Evolutionary conservation across 2,113 vertebrate species (phyloP), one percentile per base, ranked within the genome.

Genomic region (Lepus timidus): DNA sequence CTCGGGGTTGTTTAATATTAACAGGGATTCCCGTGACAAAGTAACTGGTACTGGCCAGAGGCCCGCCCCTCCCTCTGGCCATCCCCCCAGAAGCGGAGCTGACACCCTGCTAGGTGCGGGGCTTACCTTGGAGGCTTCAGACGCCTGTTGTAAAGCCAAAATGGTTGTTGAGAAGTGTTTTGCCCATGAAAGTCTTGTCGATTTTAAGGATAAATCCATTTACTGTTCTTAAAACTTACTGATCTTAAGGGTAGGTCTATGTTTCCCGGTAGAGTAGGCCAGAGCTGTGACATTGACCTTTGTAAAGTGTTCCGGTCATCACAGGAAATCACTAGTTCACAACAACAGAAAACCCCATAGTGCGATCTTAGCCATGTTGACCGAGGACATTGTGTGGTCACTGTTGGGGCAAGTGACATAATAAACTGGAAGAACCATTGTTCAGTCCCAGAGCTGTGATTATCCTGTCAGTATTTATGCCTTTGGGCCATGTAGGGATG

Each of bases 321-420:
- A 83, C 93, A 80, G 85, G 44, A 92, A 94, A 91, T 84, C 86
- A 81, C 89, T 85, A 76, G 93, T 51, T 94, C 91, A 91, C 64
- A 97, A 90, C 93, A 95, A 90, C 76, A 75, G 81, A 81, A 93
- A 86, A 85, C 0, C 10, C 84, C 87, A 90, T n/a, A 73, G 70
- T 95, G 81, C 82, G 83, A 86, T 82, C 73, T 87, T 90, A 93
- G 55, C 94, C 92, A 51, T 94, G 92, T 89, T 97, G 85, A 88
- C 85, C 95, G 91, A 84, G 3, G 90, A 95, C 95, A 95, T 95
- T 97, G 91, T 97, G 96, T 97, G 96, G 95, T 97, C 97, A 97
- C 91, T 97, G 82, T 95, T 88, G 91, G 78, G 31, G 39, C 85
- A 81, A 64, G 92, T 97, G 96, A 97, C 95, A 94, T 97, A 97